Base-by-base conservation (phyloP, 35 echinoderm and acorn worm species). In the Heliocidaris erythrogramma region DNA sequence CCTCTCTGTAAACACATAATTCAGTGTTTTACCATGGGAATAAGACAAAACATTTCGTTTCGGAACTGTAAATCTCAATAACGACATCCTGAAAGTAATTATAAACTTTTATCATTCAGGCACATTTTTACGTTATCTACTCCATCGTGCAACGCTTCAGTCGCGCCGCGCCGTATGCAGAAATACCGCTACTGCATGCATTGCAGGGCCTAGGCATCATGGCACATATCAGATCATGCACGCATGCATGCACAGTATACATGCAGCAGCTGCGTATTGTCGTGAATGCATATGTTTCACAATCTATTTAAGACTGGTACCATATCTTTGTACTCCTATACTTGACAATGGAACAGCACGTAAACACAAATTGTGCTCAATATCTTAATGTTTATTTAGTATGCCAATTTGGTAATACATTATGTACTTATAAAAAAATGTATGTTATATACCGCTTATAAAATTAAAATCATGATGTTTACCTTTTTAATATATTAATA, bases 331-430 rank as follows among this genome's bases (percentile, higher is more conserved):
- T 6, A 27, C 18, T 78, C 27, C 27, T 5, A 27, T 7, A 21
- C 7, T 18, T 0, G 2, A 78, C 17, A 18, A 0, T 27, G 14
- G 27, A 27, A n/a, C 27, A 78, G 1, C 1, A 18, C 24, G 5
- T 78, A 78, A 78, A 7, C 17, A n/a, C 5, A 78, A 78, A 78
- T 6, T 78, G 27, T 21, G 65, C 27, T 78, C 18, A 78, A 78
- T 21, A 78, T 78, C 65, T 78, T 21, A 78, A 78, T 78, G 65
- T 78, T 78, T 78, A 78, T 78, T 78, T 78, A 78, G 65, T 78
- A 78, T 27, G 65, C 65, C 65, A 78, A 78, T 78, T 78, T 78
- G 65, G 17, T 78, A 7, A 78, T 60, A 14, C 18, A 60, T 12
- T 9, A 60, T 60, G 18, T 0, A 14, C 5, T 60, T 12, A 60